Percentiles rank a stretch among this genome's conserved stretches.
These are phyloP conservation scores for Odontomyia ornata DNA, from an alignment of 2,888 invertebrate species.

Conservation along the genomic window DNA sequence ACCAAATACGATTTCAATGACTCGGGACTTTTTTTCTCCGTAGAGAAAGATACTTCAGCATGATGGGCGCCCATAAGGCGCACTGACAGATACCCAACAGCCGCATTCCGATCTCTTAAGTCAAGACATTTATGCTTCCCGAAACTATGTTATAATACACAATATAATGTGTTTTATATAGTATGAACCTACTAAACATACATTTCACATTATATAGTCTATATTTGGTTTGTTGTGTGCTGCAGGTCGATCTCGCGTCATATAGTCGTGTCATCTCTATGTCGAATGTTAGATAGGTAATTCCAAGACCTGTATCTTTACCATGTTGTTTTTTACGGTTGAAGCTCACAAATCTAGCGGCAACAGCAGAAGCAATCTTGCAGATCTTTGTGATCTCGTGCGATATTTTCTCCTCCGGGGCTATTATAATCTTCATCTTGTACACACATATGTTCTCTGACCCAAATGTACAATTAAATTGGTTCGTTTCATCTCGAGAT, in stretches of 20 bases:
- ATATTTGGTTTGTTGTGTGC: slow-evolving; percentile 32
- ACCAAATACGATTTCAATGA: slow-evolving; percentile 14
- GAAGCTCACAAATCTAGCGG: too few species aligned
- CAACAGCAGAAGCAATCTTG: slow-evolving; percentile 9
- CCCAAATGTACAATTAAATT: slow-evolving; percentile 42
- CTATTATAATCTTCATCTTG: slow-evolving; percentile 24
- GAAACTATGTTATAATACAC: neutral
- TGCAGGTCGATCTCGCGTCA: neutral
- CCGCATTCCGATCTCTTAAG: slow-evolving; percentile 34
- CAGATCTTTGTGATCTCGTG: slow-evolving; percentile 37
- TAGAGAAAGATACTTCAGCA: slow-evolving; percentile 12
- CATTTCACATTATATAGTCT: neutral
- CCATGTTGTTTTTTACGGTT: too few species aligned
- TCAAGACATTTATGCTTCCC: slow-evolving; percentile 16
- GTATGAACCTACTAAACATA: neutral
- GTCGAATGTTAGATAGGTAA: slow-evolving; percentile 13
- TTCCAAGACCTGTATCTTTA: neutral
- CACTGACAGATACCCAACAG: neutral
- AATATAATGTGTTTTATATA: neutral
- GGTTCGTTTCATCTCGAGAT: slow-evolving; percentile 30
- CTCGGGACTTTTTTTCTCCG: neutral
- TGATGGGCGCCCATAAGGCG: slow-evolving; percentile 38
- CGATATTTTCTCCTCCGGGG: slow-evolving; percentile 18
- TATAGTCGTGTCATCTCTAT: neutral
- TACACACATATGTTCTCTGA: slow-evolving; percentile 39